Evolutionary conservation across 2,113 vertebrate species (phyloP).

Genomic region (Herpetotheres cachinnans): DNA sequence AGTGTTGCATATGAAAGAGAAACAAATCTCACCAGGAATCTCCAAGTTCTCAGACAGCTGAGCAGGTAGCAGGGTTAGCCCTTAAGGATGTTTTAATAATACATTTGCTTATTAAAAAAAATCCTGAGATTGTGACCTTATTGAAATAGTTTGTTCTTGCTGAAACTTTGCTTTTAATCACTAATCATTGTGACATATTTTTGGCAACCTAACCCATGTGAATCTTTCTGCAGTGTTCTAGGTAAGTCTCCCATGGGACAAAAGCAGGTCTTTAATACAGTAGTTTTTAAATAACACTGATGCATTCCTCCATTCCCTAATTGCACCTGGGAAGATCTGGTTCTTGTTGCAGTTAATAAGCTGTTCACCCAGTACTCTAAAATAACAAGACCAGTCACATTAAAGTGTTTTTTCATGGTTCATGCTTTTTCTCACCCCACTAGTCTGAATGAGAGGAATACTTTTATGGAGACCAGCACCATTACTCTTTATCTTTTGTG

Average conservation of each 20-base stretch:
- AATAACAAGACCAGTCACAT: background rate
- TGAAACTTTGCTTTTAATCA: constrained; percentile 60
- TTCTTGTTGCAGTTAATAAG: constrained; percentile 14
- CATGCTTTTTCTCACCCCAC: background rate
- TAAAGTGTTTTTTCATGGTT: constrained; percentile 16
- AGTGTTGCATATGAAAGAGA: background rate
- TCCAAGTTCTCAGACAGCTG: background rate
- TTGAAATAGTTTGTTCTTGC: constrained; percentile 35
- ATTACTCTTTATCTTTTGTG: background rate
- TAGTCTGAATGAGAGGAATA: background rate
- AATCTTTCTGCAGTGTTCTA: constrained; percentile 21
- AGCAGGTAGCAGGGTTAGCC: background rate
- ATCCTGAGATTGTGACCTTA: constrained; percentile 42
- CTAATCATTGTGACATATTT: constrained; percentile 23
- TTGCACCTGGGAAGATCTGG: constrained; percentile 13
- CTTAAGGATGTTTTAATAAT: constrained; percentile 56
- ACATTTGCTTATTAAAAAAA: background rate
- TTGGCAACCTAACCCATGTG: constrained; percentile 19
- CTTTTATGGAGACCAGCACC: background rate
- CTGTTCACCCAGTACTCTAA: constrained; percentile 1
- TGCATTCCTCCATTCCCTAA: constrained; percentile 7
- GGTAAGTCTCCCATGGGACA: constrained; percentile 17
- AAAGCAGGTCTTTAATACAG: constrained; percentile 6
- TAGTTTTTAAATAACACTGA: constrained; percentile 15
- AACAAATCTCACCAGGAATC: background rate